Evolutionary conservation across 2,888 invertebrate genomes (phyloP), one percentile per base, ranked within the genome.

Genomic region (Uropetala carovei): DNA sequence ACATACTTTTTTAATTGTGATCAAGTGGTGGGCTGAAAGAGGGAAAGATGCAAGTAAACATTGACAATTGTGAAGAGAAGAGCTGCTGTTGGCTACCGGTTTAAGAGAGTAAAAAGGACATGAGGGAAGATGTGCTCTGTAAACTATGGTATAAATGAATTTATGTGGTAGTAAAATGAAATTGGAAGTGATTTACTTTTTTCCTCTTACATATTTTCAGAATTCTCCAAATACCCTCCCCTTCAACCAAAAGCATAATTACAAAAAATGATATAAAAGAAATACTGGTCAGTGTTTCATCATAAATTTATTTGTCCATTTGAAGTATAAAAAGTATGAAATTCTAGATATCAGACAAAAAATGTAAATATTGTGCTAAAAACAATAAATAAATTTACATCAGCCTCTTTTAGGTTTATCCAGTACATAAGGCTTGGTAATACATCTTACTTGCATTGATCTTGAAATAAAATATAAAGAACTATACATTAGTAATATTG

Each of bases 61-160:
- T 89, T 89, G 27, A 89, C 68, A 30, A 64, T n/a, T 60, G 89
- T 89, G 89, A 89, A 89, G 27, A 59, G 86, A 85, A 56, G 89
- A 89, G 89, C 56, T 89, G n/a, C 89, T 89, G 89, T 89, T 64
- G 43, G 64, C 75, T 89, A 64, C 89, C 89, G 43, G 43, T 16
- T 89, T 64, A 43, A 89, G 64, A 64, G 89, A 60, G 59, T 64
- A 64, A 60, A 89, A 89, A 64, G 89, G 64, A 89, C 89, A 11
- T 64, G 64, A 64, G 64, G 64, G 89, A 89, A 89, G 64, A 89
- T 89, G 89, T 89, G 89, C 89, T 89, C 89, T 89, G 89, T 89
- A 89, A 89, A 89, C 89, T 89, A 89, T 89, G 89, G 89, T 89
- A 89, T 89, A 89, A 89, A 89, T 89, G 89, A 89, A 89, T 89